Base-by-base conservation (phyloP, 2,113 vertebrate species). In the Ceyx melanurus region DNA sequence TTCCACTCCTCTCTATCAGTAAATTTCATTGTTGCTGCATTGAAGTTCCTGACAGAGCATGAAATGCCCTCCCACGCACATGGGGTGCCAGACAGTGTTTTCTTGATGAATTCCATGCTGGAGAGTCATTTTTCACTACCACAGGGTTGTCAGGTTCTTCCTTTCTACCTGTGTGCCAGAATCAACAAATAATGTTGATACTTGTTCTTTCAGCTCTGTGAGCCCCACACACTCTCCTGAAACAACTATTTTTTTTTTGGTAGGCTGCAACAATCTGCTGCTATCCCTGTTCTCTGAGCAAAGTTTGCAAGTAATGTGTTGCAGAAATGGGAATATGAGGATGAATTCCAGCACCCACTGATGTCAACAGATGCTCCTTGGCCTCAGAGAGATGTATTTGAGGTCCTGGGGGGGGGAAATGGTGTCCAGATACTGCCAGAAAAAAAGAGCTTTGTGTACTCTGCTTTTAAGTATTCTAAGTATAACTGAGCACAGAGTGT, bases 111-210 rank as follows among this genome's bases (percentile, higher is more conserved):
- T 96, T 95, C 95, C 91, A 81, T 66, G 58, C 82, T 58, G 53
- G 22, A 75, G 88, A 96, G 93, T 96, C 26, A 95, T 87, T 93
- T 96, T 94, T 94, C 68, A 51, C 62, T 64, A 74, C 70, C 1
- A 0, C 46, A 62, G 35, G 42, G 68, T 67, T 93, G 86, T 93
- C 77, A 75, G 80, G 84, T 73, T 96, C 89, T 94, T 96, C 81
- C 54, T 83, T 82, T 86, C 60, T 83, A 92, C 87, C 84, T 89
- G 82, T 48, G 75, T 94, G 94, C 94, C 96, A 96, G 92, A 91
- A 86, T 53, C 90, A 96, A 93, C 95, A 93, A 73, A 51, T 53
- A 14, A 16, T 71, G 91, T 85, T 91, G 91, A 71, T 95, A 77
- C 87, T 89, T 93, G 84, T 89, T 90, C 64, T 58, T 31, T 73